Base-by-base conservation (phyloP, 1,140 invertebrate species). In the Oreohelix idahoensis region DNA sequence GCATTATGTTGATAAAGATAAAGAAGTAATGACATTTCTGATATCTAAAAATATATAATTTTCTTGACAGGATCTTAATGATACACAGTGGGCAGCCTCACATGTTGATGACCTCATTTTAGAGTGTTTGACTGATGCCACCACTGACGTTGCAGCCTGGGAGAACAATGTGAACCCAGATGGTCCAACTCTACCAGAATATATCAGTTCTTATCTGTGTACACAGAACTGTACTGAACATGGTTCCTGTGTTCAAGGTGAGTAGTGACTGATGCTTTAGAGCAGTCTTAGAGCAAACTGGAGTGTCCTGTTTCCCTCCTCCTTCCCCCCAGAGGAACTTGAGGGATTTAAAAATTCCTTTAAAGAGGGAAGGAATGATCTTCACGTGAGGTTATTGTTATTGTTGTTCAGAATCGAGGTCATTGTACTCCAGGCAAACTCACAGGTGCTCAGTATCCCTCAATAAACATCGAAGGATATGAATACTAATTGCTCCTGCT, bases 41-140 rank as follows among this genome's bases (percentile, higher is more conserved):
- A 15, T 15, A 45, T 45, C 5, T 15, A 8, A 15, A 45, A 15
- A 15, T 45, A 45, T 45, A 15, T 8, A 8, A 29, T 32, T 32
- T 29, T 32, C 5, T 66, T 66, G 2, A 35, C 38, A 85, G 84
- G 38, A 39, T 23, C 75, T 79, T 29, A 83, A 80, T 36, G 84
- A 85, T 74, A 39, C 51, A 20, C 69, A 35, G 0, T 85, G 86
- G 84, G 84, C 83, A 13, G 8, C 32, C 23, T 85, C 81, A 71
- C 79, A 80, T n/a, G 58, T 87, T 5, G 76, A 75, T 5, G 74
- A 85, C 42, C 79, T 85, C 0, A 51, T 85, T 20, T 73, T 75
- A 49, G 83, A 84, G 71, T 87, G 84, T 71, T 66, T 85, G n/a
- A 39, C 20, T 20, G 71, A 79, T 23, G 80, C 63, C 4, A 35